These are phyloP conservation scores for Atopsyche davidsoni DNA, from an alignment of 1,140 invertebrate genomes.

Conservation along the genomic window DNA sequence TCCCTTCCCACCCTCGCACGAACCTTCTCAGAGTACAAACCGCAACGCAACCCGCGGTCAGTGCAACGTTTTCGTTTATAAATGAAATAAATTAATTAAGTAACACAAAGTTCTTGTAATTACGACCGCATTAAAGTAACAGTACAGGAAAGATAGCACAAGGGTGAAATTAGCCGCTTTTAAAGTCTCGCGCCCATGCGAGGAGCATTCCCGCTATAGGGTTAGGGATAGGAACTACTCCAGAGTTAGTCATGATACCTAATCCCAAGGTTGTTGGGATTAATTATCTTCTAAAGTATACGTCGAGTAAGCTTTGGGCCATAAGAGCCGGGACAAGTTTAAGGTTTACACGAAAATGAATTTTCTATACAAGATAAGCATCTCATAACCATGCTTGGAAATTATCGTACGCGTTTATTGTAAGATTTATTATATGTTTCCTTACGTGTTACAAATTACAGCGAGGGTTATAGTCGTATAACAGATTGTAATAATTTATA, in stretches of 20 bases:
- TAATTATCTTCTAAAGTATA: slow-evolving; percentile 30
- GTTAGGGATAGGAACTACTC: slow-evolving; percentile 12
- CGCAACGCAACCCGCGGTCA: too few relatives aligned
- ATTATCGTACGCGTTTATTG: slow-evolving; percentile 24
- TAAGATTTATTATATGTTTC: slow-evolving; percentile 21
- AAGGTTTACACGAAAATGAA: slow-evolving; percentile 5
- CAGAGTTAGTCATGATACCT: slow-evolving; percentile 17
- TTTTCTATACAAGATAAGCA: slow-evolving; percentile 21
- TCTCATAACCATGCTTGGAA: slow-evolving; percentile 21
- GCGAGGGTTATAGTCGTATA: background rate
- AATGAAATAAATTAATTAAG: slow-evolving; percentile 4
- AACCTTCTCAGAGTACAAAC: too few relatives aligned
- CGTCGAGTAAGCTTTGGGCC: slow-evolving; percentile 14
- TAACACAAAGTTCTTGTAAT: slow-evolving; percentile 2
- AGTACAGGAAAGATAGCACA: slow-evolving; percentile 11
- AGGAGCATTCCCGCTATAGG: slow-evolving; percentile 14
- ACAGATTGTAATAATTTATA: too few relatives aligned
- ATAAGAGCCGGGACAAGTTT: slow-evolving; percentile 3
- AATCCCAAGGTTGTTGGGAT: slow-evolving; percentile 29
- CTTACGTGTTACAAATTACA: slow-evolving; percentile 21
- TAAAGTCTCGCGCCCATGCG: slow-evolving; percentile 15
- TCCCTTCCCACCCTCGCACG: too few relatives aligned
- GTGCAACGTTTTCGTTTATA: too few relatives aligned
- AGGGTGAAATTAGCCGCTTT: slow-evolving; percentile 21
- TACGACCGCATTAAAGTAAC: slow-evolving; percentile 1